Evolutionary conservation across 2,888 invertebrate species (phyloP).

Genomic region (Eupithecia exiguata): DNA sequence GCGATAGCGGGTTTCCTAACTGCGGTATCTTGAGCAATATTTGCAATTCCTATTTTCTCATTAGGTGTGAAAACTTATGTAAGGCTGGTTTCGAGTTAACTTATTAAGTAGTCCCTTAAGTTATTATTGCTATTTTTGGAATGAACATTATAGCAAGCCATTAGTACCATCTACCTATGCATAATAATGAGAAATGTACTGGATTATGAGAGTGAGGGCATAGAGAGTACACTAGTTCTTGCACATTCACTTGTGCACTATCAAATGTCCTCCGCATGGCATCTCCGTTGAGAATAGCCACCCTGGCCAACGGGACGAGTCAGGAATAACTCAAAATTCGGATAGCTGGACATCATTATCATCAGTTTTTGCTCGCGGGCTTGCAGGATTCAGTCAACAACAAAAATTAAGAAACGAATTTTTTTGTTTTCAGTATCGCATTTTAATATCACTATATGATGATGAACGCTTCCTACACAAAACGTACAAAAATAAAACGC

Average conservation of each 20-base stretch:
- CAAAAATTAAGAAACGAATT: not conserved
- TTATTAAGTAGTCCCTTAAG: not conserved
- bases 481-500: not conserved
- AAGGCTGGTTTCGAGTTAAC: slow-evolving; percentile 7
- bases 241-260: not conserved
- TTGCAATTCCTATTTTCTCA: slow-evolving; percentile 52
- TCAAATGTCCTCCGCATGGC: not conserved
- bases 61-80: slow-evolving; percentile 25
- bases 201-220: not conserved
- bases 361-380: not conserved
- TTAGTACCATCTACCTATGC: not conserved
- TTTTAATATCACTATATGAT: not conserved
- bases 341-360: not conserved
- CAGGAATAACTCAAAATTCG: too few species aligned
- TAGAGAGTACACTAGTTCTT: not conserved
- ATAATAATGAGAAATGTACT: not conserved
- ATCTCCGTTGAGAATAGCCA: too few species aligned
- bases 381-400: not conserved
- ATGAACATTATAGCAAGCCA: not conserved
- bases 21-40: slow-evolving; percentile 59
- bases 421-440: not conserved
- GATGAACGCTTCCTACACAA: not conserved
- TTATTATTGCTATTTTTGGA: slow-evolving; percentile 8
- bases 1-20: slow-evolving; percentile 62
- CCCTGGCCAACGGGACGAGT: too few species aligned